Percentiles rank a stretch among this genome's conserved stretches.
These are phyloP conservation scores for Zapus hudsonius DNA, from an alignment of 2,113 vertebrate species.

Conservation along the genomic window DNA sequence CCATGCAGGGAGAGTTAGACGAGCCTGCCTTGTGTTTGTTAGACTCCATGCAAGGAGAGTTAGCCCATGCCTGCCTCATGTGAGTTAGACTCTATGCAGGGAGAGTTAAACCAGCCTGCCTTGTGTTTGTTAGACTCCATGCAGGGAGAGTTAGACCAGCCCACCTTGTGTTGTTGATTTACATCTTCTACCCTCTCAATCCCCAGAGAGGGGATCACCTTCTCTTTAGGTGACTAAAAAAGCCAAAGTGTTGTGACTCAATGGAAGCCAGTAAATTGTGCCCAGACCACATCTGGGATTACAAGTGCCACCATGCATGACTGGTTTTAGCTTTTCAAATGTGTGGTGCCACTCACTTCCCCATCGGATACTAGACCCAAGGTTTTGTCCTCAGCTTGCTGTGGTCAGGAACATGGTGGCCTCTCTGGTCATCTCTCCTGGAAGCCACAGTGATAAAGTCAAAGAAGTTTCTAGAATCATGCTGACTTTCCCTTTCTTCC, in stretches of 20 bases:
- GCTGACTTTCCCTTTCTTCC: conserved; percentile 18
- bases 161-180: no score
- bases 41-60: no score
- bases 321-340: neutral
- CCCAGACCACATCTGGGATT: no score
- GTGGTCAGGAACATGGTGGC: neutral
- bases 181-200: neutral
- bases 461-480: conserved; percentile 3
- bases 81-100: neutral
- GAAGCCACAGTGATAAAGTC: conserved; percentile 36
- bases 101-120: neutral
- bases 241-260: neutral
- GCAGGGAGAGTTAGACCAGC: no score
- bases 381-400: conserved; percentile 34
- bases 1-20: neutral
- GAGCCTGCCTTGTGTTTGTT: neutral
- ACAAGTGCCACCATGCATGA: no score
- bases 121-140: neutral
- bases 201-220: neutral
- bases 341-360: neutral
- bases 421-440: conserved; percentile 34
- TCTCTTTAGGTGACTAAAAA: neutral
- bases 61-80: no score
- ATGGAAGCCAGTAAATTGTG: neutral
- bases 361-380: neutral